phyloP scores from a whole-genome alignment of 2,888 invertebrate genomes.

The Lordiphosa andalusiaca region DNA sequence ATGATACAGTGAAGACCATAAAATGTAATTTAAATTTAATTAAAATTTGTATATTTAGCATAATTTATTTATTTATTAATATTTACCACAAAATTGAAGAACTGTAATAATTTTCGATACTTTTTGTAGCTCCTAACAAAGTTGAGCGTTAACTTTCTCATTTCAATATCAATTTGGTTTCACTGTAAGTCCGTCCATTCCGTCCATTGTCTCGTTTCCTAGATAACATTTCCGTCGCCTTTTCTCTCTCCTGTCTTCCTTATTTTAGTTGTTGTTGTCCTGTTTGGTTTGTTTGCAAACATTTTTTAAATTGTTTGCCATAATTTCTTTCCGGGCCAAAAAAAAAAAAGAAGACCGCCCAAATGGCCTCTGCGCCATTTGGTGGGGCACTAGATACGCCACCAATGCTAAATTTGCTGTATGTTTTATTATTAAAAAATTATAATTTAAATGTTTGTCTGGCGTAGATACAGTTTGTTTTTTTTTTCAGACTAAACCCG shows the following conservation, averaged over 20 bases:
- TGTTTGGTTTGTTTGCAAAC: slow-evolving; percentile 65
- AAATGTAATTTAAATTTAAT: not conserved
- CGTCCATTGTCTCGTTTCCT: slow-evolving; percentile 45
- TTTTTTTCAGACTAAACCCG: not conserved
- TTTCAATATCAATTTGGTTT: not conserved
- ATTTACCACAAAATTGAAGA: no score
- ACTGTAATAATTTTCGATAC: not conserved
- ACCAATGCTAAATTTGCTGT: slow-evolving; percentile 24
- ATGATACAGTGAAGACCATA: slow-evolving; percentile 16
- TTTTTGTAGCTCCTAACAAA: no score
- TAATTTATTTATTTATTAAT: no score
- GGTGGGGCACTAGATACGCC: slow-evolving; percentile 19
- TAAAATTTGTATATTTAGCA: no score
- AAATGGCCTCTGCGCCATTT: slow-evolving; percentile 67
- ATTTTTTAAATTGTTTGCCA: slow-evolving; percentile 72
- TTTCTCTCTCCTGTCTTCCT: slow-evolving; percentile 13
- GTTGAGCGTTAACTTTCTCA: not conserved
- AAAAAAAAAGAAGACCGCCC: slow-evolving; percentile 34
- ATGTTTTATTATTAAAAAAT: slow-evolving; percentile 62
- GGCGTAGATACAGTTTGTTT: slow-evolving; percentile 16
- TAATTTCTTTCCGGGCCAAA: slow-evolving; percentile 68
- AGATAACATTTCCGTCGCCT: slow-evolving; percentile 67
- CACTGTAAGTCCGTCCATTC: slow-evolving; percentile 14
- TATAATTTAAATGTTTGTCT: slow-evolving; percentile 64
- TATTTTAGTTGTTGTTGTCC: slow-evolving; percentile 39